Evolutionary conservation across 2,113 vertebrate species (phyloP), one percentile per base, ranked within the genome.

Genomic region (Nyctereutes procyonoides): DNA sequence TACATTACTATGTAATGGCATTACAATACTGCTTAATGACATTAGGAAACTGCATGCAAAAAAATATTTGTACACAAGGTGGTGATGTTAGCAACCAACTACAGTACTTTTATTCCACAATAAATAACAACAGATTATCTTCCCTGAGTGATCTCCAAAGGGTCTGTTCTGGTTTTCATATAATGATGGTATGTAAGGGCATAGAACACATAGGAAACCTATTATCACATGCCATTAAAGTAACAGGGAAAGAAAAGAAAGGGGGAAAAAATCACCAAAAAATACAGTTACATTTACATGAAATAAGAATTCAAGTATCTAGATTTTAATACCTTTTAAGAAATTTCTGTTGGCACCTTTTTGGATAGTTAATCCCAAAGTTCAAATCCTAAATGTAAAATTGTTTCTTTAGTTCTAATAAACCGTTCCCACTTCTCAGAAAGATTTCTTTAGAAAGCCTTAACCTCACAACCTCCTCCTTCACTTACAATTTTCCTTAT

Each of bases 41-140:
- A 74, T 97, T 97, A 90, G 87, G 67, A 98, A 97, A 93, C 89
- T 91, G 97, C 98, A 96, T 99, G 99, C 98, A 99, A 99, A 98
- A 98, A 99, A 98, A 97, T 98, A 98, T 99, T 99, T 99, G 99
- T 99, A 99, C 99, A 99, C 99, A 99, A 99, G 99, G 98, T 99
- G 99, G 99, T 98, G 99, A 98, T 99, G 96, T 99, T 99, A 99
- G 98, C 99, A 99, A 98, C 98, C 81, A 98, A 93, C 98, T 97
- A 94, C 85, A 84, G 58, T 88, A 65, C 82, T 98, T 97, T 96
- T 98, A 97, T 98, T 97, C 58, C 74, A 85, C 84, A 97, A 93
- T 92, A 98, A 98, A 98, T 97, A 98, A 98, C 67, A 98, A 97
- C 62, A 84, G 69, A 92, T 92, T 98, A 79, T 93, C 98, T 97